phyloP scores from a whole-genome alignment of 1,140 invertebrate genomes.

The Sitophilus oryzae region DNA sequence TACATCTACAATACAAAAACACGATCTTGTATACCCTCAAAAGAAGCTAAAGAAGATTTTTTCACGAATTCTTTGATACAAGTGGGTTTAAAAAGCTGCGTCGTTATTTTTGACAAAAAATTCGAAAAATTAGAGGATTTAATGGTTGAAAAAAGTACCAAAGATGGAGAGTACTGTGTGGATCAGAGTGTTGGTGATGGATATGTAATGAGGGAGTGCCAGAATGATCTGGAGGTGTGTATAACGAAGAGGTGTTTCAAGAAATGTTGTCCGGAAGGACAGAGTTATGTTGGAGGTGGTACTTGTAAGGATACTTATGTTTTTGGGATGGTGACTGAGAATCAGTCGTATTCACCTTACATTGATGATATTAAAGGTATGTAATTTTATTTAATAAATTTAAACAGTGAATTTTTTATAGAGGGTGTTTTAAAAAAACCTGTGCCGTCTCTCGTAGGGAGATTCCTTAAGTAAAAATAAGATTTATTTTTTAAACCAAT shows the following conservation, averaged over 20 bases:
- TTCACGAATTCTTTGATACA: conserved; percentile 15
- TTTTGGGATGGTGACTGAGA: conserved; percentile 12
- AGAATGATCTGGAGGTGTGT: conserved; percentile 20
- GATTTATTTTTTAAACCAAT: too few species aligned
- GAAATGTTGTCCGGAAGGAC: conserved; percentile 30
- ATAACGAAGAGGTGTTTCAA: conserved; percentile 15
- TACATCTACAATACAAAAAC: conserved; percentile 19
- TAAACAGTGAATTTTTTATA: too few species aligned
- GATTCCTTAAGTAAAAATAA: too few species aligned
- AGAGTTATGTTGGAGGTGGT: conserved; percentile 25
- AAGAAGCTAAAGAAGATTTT: neutral
- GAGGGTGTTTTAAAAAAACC: too few species aligned
- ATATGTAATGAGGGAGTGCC: conserved; percentile 21
- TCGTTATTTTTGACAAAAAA: conserved; percentile 20
- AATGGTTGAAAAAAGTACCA: neutral
- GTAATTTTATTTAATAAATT: neutral
- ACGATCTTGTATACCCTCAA: conserved; percentile 16
- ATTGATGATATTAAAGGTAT: conserved; percentile 23
- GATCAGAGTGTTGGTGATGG: conserved; percentile 14
- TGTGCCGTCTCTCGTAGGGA: too few species aligned
- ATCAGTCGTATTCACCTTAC: conserved; percentile 16
- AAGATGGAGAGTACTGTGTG: conserved; percentile 13
- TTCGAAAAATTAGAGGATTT: conserved; percentile 1
- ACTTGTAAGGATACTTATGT: conserved; percentile 24
- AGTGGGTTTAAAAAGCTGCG: conserved; percentile 24